These are phyloP conservation scores for Prionailurus viverrinus DNA, from an alignment of 2,113 vertebrate genomes.

Conservation along the genomic window DNA sequence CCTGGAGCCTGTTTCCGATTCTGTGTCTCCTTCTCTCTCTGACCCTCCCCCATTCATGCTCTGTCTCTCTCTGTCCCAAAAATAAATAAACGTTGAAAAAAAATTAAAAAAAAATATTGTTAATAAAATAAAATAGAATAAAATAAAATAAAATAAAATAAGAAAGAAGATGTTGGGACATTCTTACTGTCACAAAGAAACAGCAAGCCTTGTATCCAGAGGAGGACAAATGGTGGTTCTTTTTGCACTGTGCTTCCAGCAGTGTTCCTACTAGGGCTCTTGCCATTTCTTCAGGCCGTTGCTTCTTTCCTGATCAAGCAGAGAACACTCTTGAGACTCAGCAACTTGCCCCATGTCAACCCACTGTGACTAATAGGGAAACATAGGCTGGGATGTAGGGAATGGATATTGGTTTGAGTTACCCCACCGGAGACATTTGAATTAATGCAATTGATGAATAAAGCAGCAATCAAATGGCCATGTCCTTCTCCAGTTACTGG, in stretches of 20 bases:
- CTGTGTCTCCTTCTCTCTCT: too few species aligned
- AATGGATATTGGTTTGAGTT: conserved; percentile 45
- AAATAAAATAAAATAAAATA: background rate
- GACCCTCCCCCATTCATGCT: too few species aligned
- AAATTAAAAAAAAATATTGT: too few species aligned
- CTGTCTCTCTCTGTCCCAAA: too few species aligned
- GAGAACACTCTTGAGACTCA: background rate
- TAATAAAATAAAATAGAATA: background rate
- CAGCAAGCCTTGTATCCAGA: background rate
- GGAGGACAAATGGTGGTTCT: background rate
- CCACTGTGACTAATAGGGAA: conserved; percentile 40
- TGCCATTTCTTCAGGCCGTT: background rate
- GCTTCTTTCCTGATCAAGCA: background rate
- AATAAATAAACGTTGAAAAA: too few species aligned
- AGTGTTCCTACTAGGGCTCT: background rate
- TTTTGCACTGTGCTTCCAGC: background rate
- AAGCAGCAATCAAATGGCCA: conserved; percentile 45
- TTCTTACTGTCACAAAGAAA: background rate
- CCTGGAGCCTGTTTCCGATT: too few species aligned
- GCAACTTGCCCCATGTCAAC: background rate
- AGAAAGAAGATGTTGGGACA: background rate
- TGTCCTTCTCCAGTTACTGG: background rate
- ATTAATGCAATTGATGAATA: conserved; percentile 61
- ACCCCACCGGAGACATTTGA: conserved; percentile 51
- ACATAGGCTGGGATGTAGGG: background rate